Evolutionary conservation across 1,140 invertebrate species (phyloP), one percentile per base, ranked within the genome.

Genomic region (Nasonia longicornis): DNA sequence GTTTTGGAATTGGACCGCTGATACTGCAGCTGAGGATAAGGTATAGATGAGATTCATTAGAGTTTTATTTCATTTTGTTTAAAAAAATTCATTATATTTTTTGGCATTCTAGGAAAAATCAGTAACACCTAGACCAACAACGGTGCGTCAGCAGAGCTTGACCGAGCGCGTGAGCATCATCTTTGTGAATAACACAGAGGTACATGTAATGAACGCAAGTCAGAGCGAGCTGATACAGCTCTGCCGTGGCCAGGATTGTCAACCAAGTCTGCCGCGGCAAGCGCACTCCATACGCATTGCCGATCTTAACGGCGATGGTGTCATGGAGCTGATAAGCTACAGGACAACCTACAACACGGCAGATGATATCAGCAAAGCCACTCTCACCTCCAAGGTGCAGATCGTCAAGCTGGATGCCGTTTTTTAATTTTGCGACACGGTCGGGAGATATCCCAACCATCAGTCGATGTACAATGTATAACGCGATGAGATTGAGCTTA

Each of bases 91-190:
- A 35, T 35, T 35, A 35, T 4, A 35, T 42, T 42, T 42, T 42
- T 42, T 10, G 38, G 10, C 0, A 58, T 58, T 58, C 0, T n/a
- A 58, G 52, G 52, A 58, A n/a, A 58, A 20, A 10, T 66, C 48
- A 12, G 35, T 63, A 11, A n/a, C 11, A 67, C 1, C 64, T 0
- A 11, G 6, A 29, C 22, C 64, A 26, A n/a, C 64, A 11, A 29
- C 12, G 82, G 81, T 92, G 67, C 88, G 90, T 0, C 90, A 92
- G 86, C 90, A 90, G 76, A 88, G 70, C 74, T 90, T 96, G 22
- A 94, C 93, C 0, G 95, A 96, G 87, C 92, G 93, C 58, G 93
- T 96, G n/a, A 92, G 95, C 2, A 90, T 96, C n/a, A 93, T 96
- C 26, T 93, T 94, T 12, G 95, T 95, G 86, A 95, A 95, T 87